phyloP scores from a whole-genome alignment of 2,888 invertebrate species.

The Glaucopsyche alexis region DNA sequence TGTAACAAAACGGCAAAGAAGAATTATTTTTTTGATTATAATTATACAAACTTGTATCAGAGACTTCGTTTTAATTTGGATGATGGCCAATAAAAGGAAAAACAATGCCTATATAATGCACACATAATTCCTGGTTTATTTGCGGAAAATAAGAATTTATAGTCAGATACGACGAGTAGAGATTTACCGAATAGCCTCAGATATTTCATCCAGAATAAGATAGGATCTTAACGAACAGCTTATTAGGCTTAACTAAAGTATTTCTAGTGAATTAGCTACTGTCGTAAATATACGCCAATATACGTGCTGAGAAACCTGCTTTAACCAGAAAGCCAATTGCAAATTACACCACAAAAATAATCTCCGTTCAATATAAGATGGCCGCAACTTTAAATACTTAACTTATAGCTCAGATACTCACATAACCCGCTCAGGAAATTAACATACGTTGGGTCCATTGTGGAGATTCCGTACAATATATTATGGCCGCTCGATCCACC shows the following conservation, averaged over 20 bases:
- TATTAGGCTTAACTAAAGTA: slow-evolving; percentile 16
- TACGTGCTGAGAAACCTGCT: slow-evolving; percentile 48
- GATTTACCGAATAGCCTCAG: slow-evolving; percentile 25
- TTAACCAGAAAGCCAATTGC: slow-evolving; percentile 55
- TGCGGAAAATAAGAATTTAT: slow-evolving; percentile 29
- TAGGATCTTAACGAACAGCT: slow-evolving; percentile 15
- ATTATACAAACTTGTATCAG: slow-evolving; percentile 32
- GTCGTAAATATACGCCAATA: slow-evolving; percentile 33
- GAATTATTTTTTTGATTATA: slow-evolving; percentile 15
- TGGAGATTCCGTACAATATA: slow-evolving; percentile 54
- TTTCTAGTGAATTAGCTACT: slow-evolving; percentile 19
- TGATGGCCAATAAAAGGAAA: slow-evolving; percentile 41
- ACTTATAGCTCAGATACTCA: slow-evolving; percentile 50
- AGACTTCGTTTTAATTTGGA: slow-evolving; percentile 35
- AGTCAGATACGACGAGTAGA: slow-evolving; percentile 9
- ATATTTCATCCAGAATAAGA: slow-evolving; percentile 18
- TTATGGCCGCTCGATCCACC: slow-evolving; percentile 55
- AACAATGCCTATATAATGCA: slow-evolving; percentile 39
- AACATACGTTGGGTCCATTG: slow-evolving; percentile 44
- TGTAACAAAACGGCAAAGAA: not conserved
- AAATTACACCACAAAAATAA: slow-evolving; percentile 72
- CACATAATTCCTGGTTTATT: slow-evolving; percentile 29
- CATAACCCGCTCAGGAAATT: slow-evolving; percentile 58
- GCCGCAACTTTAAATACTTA: slow-evolving; percentile 51
- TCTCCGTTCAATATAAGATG: slow-evolving; percentile 59